A percentile compares a stretch with the other conserved stretches of the same genome.
These are phyloP conservation scores for Drosophila baimaii DNA, from an alignment of 1,140 invertebrate genomes.

Conservation along the genomic window DNA sequence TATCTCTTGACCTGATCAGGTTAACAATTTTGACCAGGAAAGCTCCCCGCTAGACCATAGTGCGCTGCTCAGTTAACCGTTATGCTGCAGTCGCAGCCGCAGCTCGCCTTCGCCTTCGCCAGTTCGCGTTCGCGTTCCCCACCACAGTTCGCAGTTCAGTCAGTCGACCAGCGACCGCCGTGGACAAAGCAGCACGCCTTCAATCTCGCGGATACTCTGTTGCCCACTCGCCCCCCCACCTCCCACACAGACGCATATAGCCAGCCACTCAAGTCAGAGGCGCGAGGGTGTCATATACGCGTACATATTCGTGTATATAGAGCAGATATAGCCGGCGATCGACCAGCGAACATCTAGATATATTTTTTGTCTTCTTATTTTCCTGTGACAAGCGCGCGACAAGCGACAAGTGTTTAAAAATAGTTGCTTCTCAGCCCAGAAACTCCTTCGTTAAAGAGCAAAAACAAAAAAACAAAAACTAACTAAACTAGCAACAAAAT, in stretches of 20 bases:
- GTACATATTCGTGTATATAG: constrained; percentile 32
- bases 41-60: too few relatives aligned
- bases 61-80: constrained; percentile 33
- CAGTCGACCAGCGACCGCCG: constrained; percentile 59
- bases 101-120: background rate
- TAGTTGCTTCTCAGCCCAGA: constrained; percentile 43
- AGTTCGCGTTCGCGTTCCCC: constrained; percentile 10
- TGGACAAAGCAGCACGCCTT: constrained; percentile 54
- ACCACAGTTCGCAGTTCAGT: constrained; percentile 40
- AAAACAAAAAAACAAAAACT: constrained; percentile 9
- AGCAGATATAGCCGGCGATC: constrained; percentile 38
- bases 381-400: constrained; percentile 65
- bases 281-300: constrained; percentile 56
- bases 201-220: constrained; percentile 16
- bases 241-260: constrained; percentile 13
- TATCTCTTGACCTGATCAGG: too few relatives aligned
- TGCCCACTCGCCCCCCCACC: constrained; percentile 4
- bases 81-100: constrained; percentile 34
- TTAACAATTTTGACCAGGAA: too few relatives aligned
- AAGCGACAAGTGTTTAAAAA: constrained; percentile 72
- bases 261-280: constrained; percentile 19
- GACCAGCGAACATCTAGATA: constrained; percentile 17
- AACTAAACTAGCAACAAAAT: constrained; percentile 85
- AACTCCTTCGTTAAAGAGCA: constrained; percentile 29
- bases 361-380: constrained; percentile 74